Evolutionary conservation across 2,888 invertebrate species (phyloP), one percentile per base, ranked within the genome.

Genomic region (Xanthia togata): DNA sequence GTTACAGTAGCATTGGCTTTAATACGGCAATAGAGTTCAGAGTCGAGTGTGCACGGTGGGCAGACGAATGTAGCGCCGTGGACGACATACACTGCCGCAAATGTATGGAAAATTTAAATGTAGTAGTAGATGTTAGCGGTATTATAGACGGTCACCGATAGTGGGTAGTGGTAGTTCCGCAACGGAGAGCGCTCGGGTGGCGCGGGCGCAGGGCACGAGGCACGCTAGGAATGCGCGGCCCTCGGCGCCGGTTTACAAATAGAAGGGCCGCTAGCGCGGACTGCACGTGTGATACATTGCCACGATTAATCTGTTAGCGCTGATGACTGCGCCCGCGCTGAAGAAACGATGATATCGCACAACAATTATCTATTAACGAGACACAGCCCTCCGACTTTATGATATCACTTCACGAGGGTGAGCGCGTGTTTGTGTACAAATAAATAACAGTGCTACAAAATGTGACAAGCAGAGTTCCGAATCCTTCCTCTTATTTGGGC

Each of bases 191-290:
- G 89, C 77, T 83, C 87, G 90, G 90, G 90, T 87, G 90, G 92
- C 89, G 90, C 82, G 91, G 85, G 93, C 92, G 92, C 92, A 93
- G 92, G 93, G 94, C 95, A 91, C 93, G 93, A 93, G 94, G 94
- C 94, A 94, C 90, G 96, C 93, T 89, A 91, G 95, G 96, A 96
- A 96, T 96, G 96, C 92, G 93, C 93, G 94, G 95, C 95, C 95
- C 95, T 94, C 95, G 95, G 95, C 96, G 96, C 96, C 96, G 94
- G 95, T 95, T 96, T 95, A 96, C 96, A 96, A 96, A 96, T 96
- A 96, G 96, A 96, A 96, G 96, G 96, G 95, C 95, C 95, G 93
- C 94, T 93, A 94, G 93, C 91, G 91, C 93, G 92, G 92, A 93
- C 94, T 95, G 95, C 96, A 95, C 95, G 95, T 95, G 95, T 95